A percentile compares a stretch with the other conserved stretches of the same genome.
These are phyloP conservation scores for Chloroceryle amazona DNA, from an alignment of 2,797 vertebrate genomes.

Conservation along the genomic window DNA sequence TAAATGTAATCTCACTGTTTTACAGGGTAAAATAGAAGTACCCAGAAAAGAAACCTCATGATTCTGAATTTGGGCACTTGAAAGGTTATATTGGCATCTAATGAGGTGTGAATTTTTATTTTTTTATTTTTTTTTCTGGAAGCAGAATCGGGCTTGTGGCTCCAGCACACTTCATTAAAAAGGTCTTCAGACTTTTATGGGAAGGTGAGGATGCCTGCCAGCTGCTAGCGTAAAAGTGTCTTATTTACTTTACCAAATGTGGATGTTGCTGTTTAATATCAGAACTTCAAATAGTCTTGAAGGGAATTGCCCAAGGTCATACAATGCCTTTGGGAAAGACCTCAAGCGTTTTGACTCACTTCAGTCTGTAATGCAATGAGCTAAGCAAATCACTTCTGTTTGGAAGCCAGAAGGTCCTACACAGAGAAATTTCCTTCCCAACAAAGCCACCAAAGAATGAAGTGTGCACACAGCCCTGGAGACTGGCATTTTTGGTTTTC, in stretches of 20 bases:
- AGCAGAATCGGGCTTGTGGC: not conserved
- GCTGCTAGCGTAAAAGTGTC: not conserved
- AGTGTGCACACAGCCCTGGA: not conserved
- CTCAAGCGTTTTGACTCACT: not conserved
- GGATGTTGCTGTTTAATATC: not conserved
- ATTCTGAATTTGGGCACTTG: not conserved
- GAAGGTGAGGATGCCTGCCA: not conserved
- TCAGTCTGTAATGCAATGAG: not conserved
- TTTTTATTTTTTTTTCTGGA: not conserved
- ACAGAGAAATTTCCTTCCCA: not conserved
- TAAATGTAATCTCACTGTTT: not conserved
- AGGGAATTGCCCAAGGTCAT: not conserved
- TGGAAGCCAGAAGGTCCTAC: not conserved
- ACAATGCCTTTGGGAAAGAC: not conserved
- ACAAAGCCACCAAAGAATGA: not conserved
- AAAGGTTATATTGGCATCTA: not conserved
- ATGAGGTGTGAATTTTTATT: not conserved
- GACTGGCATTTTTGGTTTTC: not conserved
- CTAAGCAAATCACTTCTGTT: rapidly evolving
- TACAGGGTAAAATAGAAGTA: not conserved
- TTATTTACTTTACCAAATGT: not conserved
- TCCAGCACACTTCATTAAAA: slow-evolving; percentile 23
- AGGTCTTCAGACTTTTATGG: not conserved
- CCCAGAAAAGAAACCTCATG: not conserved
- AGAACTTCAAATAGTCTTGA: not conserved